Conservation (phyloP, 2,888 invertebrate genomes). For the Dasypolia templi region DNA sequence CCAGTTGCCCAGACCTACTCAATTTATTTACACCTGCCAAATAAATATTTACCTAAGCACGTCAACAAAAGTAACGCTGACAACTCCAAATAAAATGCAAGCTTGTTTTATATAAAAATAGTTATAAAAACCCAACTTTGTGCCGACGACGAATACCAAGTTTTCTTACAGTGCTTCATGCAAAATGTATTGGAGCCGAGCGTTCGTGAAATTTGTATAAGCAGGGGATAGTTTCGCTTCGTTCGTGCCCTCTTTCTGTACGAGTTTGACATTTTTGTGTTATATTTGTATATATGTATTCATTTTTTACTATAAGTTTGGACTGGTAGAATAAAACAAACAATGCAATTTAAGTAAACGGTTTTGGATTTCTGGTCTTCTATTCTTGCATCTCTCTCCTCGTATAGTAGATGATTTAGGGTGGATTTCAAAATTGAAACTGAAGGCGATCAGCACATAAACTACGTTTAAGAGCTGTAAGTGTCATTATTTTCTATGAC, state of each 20-base stretch:
- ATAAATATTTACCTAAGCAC: slow-evolving; percentile 24
- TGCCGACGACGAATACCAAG: slow-evolving; percentile 68
- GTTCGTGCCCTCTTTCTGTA: slow-evolving; percentile 69
- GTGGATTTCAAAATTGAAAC: no score
- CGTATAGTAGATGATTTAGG: neutral
- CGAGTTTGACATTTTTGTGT: slow-evolving; percentile 77
- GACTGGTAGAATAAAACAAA: neutral
- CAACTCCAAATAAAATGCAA: slow-evolving; percentile 52
- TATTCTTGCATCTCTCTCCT: neutral
- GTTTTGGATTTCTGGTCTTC: neutral
- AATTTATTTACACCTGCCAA: slow-evolving; percentile 38
- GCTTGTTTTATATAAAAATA: slow-evolving; percentile 71
- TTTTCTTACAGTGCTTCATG: slow-evolving; percentile 79
- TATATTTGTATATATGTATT: slow-evolving; percentile 65
- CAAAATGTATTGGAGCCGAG: slow-evolving; percentile 84
- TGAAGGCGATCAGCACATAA: no score
- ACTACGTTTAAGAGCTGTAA: no score
- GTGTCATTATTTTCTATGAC: no score
- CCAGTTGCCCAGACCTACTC: slow-evolving; percentile 9
- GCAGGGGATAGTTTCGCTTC: slow-evolving; percentile 74
- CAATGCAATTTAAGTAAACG: neutral
- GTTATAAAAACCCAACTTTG: slow-evolving; percentile 75
- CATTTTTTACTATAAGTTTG: slow-evolving; percentile 33
- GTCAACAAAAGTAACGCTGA: slow-evolving; percentile 47
- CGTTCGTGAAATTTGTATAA: slow-evolving; percentile 80